Percentiles rank a stretch among this genome's conserved stretches.
Conservation (phyloP, 2,113 vertebrate species). For the Todiramphus chloris region DNA sequence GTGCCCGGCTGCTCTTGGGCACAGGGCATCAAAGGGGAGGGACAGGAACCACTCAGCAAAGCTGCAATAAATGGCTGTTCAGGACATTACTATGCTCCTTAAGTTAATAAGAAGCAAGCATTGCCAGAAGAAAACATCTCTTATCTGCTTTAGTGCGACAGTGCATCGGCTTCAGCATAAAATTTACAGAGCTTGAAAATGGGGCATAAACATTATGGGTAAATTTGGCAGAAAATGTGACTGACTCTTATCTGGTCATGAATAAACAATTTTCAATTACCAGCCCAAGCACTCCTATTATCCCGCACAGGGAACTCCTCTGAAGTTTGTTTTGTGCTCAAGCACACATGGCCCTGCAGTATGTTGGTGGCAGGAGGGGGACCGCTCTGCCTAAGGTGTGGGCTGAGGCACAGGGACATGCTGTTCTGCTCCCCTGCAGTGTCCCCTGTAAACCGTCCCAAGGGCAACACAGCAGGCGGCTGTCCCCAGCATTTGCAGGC, state of each 20-base stretch:
- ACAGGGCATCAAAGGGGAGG: neutral
- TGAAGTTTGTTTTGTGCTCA: conserved; percentile 49
- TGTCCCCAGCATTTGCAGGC: neutral
- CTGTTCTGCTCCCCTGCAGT: neutral
- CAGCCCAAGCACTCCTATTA: conserved; percentile 39
- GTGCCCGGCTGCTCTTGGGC: neutral
- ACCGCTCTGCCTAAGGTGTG: accelerated
- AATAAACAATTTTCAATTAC: conserved; percentile 82
- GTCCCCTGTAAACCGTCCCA: neutral
- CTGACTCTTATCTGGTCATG: conserved; percentile 74
- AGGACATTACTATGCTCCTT: conserved; percentile 62
- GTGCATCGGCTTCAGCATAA: conserved; percentile 72
- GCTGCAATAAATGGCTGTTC: conserved; percentile 44
- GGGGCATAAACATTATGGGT: conserved; percentile 76
- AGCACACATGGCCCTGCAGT: neutral
- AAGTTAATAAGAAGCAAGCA: conserved; percentile 73
- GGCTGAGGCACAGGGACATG: neutral
- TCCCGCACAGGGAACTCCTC: conserved; percentile 46
- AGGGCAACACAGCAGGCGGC: neutral
- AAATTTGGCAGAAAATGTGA: conserved; percentile 82
- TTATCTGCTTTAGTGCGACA: conserved; percentile 70
- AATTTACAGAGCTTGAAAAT: conserved; percentile 83
- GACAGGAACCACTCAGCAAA: conserved; percentile 32
- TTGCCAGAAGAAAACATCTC: conserved; percentile 69
- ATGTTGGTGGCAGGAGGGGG: neutral